Percentiles rank a stretch among this genome's conserved stretches.
These are phyloP conservation scores for Penaeus chinensis DNA, from an alignment of 1,140 invertebrate genomes.

Conservation along the genomic window DNA sequence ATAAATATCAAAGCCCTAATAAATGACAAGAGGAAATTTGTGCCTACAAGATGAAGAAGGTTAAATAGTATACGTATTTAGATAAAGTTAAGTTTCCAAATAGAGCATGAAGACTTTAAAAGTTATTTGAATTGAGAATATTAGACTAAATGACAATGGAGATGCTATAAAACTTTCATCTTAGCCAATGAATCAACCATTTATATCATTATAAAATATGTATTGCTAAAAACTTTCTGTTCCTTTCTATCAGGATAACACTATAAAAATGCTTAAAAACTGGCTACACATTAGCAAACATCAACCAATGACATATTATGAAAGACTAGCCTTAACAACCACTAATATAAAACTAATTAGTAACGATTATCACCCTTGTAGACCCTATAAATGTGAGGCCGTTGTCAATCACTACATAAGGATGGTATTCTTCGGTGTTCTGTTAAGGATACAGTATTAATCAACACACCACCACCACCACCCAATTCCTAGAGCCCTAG, in stretches of 20 bases:
- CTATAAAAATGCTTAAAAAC: slow-evolving; percentile 57
- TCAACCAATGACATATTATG: slow-evolving; percentile 57
- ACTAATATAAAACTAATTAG: slow-evolving; percentile 52
- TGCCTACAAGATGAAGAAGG: slow-evolving; percentile 45
- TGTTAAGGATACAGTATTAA: no score
- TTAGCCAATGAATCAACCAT: slow-evolving; percentile 50
- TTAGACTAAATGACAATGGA: slow-evolving; percentile 37
- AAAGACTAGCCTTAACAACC: slow-evolving; percentile 57
- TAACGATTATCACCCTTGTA: slow-evolving; percentile 52
- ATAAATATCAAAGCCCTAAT: slow-evolving; percentile 38
- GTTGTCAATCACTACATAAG: slow-evolving; percentile 27
- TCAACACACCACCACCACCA: no score
- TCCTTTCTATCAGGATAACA: slow-evolving; percentile 52
- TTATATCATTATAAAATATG: slow-evolving; percentile 55
- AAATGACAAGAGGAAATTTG: slow-evolving; percentile 38
- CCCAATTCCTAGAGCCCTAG: no score
- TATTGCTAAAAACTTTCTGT: slow-evolving; percentile 55
- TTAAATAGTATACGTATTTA: slow-evolving; percentile 49
- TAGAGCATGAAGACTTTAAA: slow-evolving; percentile 41
- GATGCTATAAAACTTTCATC: slow-evolving; percentile 46
- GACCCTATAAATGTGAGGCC: slow-evolving; percentile 42
- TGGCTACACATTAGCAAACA: slow-evolving; percentile 53
- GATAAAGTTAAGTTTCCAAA: slow-evolving; percentile 43
- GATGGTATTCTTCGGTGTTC: slow-evolving; percentile 1
- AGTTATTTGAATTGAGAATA: slow-evolving; percentile 54